These are phyloP conservation scores for Etia nguti DNA, from an alignment of 2,113 vertebrate genomes.

Conservation along the genomic window DNA sequence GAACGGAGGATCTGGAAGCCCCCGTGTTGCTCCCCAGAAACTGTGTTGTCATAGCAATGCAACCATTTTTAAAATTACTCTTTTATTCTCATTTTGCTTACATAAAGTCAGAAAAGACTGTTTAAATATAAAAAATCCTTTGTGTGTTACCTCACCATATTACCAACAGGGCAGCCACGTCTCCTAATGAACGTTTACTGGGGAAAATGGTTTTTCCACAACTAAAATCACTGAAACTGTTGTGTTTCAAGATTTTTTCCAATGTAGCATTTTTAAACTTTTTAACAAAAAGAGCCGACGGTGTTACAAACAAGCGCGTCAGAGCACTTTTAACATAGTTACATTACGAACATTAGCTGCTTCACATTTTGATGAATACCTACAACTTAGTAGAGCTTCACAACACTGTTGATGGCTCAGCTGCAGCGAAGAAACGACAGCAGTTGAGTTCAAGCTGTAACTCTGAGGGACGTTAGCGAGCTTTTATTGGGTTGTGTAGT, in stretches of 20 bases:
- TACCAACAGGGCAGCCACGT: neutral
- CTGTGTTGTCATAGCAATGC: neutral
- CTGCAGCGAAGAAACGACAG: neutral
- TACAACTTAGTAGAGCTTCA: neutral
- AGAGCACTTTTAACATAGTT: neutral
- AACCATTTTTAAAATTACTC: neutral
- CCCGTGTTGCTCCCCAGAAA: neutral
- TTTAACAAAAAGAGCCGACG: neutral
- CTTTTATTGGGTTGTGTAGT: neutral
- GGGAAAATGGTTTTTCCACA: neutral
- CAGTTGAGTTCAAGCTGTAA: neutral
- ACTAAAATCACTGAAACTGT: neutral
- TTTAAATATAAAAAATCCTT: neutral
- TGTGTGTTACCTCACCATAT: neutral
- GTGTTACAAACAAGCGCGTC: neutral
- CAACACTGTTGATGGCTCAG: fast-evolving
- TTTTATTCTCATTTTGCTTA: neutral
- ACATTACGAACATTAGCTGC: neutral
- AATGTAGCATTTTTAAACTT: fast-evolving
- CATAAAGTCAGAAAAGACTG: neutral
- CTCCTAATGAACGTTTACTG: neutral
- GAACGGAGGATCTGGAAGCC: neutral
- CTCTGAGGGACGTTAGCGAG: neutral
- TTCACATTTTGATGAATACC: neutral
- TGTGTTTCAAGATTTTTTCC: neutral